phyloP scores from a whole-genome alignment of 2,113 vertebrate genomes.

The Hydrolagus affinis region DNA sequence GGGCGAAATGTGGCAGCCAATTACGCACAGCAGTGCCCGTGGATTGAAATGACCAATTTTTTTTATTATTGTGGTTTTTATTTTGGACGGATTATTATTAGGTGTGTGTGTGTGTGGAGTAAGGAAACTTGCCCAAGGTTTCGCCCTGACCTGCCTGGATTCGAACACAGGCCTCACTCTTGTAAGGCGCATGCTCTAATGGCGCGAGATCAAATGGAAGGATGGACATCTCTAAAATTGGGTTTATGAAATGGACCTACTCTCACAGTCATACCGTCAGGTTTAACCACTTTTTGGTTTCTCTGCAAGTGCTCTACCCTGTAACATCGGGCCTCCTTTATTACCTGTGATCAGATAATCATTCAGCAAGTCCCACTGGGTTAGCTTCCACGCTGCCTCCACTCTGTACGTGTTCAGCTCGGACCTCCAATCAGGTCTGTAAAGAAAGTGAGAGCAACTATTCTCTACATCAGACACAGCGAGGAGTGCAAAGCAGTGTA shows the following conservation, averaged over 20 bases:
- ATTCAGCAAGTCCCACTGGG: constrained; percentile 85
- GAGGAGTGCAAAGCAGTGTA: no score
- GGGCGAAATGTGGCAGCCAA: no score
- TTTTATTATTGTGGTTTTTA: no score
- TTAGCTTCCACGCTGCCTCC: constrained; percentile 94
- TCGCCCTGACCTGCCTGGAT: no score
- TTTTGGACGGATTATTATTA: no score
- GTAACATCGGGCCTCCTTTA: constrained; percentile 6
- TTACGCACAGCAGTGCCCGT: no score
- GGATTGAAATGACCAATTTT: no score
- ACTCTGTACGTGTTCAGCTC: constrained; percentile 91
- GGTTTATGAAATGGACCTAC: background rate
- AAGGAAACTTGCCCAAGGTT: no score
- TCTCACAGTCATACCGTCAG: background rate
- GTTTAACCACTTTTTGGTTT: background rate
- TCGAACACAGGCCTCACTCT: no score
- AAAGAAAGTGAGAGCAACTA: constrained; percentile 26
- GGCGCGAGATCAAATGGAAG: background rate
- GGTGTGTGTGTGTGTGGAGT: no score
- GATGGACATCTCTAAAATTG: background rate
- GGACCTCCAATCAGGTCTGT: constrained; percentile 83
- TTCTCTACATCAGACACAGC: no score
- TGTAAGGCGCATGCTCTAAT: no score
- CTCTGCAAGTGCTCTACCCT: background rate
- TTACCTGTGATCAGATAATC: constrained; percentile 85